These are phyloP conservation scores for Enteromius unitaeniatus DNA, from an alignment of 2,797 vertebrate species.

Conservation along the genomic window DNA sequence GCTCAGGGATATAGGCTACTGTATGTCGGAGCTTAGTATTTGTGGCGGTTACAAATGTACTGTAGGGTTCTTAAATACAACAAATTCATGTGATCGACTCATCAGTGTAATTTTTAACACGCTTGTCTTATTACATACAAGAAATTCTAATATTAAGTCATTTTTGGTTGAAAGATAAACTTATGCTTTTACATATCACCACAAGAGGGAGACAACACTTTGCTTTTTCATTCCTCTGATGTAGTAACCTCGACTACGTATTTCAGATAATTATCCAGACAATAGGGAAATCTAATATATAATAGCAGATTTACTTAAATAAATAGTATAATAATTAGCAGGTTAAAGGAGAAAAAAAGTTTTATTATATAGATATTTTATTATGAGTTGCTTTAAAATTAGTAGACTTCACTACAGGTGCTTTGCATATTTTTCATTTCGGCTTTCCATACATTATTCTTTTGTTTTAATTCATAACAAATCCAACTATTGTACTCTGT, in stretches of 20 bases:
- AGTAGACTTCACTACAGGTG: conserved; percentile 3
- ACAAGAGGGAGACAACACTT: conserved; percentile 36
- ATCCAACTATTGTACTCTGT: conserved; percentile 4
- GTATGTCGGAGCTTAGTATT: not conserved
- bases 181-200: not conserved
- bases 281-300: not conserved
- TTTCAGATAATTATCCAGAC: not conserved
- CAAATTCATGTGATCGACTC: not conserved
- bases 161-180: not conserved
- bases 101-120: not conserved
- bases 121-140: not conserved
- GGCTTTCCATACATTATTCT: not conserved
- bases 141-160: not conserved
- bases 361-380: conserved; percentile 4
- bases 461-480: conserved; percentile 19
- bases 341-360: not conserved
- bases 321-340: not conserved
- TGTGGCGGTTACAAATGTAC: not conserved
- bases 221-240: not conserved
- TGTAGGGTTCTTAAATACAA: not conserved
- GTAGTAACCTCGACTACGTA: not conserved
- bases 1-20: not conserved
- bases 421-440: not conserved
- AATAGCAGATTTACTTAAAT: not conserved
- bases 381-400: not conserved